Evolutionary conservation across 2,113 vertebrate genomes (phyloP), one percentile per base, ranked within the genome.

Genomic region (Dendrocopos noguchii): DNA sequence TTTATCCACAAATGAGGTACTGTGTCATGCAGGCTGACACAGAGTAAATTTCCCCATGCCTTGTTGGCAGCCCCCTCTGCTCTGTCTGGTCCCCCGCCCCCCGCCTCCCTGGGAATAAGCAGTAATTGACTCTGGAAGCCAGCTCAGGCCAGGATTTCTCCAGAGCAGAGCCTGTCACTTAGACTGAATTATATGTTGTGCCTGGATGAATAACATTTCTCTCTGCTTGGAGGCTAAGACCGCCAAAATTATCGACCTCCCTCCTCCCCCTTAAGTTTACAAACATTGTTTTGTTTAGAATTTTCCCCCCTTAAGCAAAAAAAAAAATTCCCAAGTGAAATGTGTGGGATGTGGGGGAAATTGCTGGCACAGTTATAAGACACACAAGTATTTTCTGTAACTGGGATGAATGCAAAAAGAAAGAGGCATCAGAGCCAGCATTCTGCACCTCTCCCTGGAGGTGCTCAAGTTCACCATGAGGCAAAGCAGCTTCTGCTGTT

Each of bases 1-100:
- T 96, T 96, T 96, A 95, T 95, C 93, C 84, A 90, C 95, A 95
- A 94, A 95, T 95, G 95, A 97, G 95, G 94, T 87, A 93, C 89
- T 95, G 95, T 95, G 90, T 96, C 94, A 97, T 80, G 65, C 74
- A 57, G 80, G 91, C 91, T 89, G 87, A 95, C 88, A 93, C 89
- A 94, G 94, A 91, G 94, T 89, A 91, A 85, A 91, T 91, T 93
- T 83, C 82, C 84, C 87, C 83, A 66, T 75, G 68, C 86, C 88
- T 90, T 79, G 72, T 91, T 96, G 94, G 94, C 95, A 93, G 84
- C 89, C 79, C 87, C 84, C 70, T 90, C 75, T 36, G 52, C 81
- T 60, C 87, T 4, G 88, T 83, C 94, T 95, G 81, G 87, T 75
- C 91, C 84, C 84, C 88, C 29, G 74, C 92, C 85, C 84, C 87